Evolutionary conservation across 1,140 invertebrate species (phyloP), one percentile per base, ranked within the genome.

Genomic region (Drosophila elegans): DNA sequence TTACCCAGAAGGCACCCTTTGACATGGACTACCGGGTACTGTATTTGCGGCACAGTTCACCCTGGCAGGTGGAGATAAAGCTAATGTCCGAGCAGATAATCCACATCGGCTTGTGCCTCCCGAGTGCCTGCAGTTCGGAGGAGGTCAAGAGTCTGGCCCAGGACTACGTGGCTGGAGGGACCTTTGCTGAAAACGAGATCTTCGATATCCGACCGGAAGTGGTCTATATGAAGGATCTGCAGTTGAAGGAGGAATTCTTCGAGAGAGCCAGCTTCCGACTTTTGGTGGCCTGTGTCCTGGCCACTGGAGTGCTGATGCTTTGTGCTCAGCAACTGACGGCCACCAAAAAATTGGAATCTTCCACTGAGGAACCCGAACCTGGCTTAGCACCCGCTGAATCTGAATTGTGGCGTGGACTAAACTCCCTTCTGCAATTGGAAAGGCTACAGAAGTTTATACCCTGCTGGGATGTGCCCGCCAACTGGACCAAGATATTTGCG

Each of bases 31-130:
- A 92, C 60, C 68, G 91, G 0, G 88, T 92, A 1, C 51, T 92
- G 3, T 92, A 92, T 38, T 54, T 92, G 52, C 54, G 90, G 2
- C 92, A 92, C 64, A 71, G 85, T 48, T 92, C 92, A 0, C 91
- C 92, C 0, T 92, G 92, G 92, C 92, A 92, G 56, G 88, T 92
- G 44, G 92, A 92, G 52, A 91, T 92, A 4, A 92, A 92, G 48
- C 75, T 92, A 29, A 89, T 91, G 81, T 85, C 91, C 4, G 91
- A 92, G 60, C 81, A 91, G 64, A 91, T 92, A 11, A 91, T 92
- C 2, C 92, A 92, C 60, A 75, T 92, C 46, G 92, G 92, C 0
- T 73, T 92, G 9, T 92, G 92, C 38, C 73, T 92, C 51, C 92
- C 92, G 9, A 80, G 67, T 11, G 68, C 91, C 27, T 92, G 92